Evolutionary conservation across 2,797 vertebrate species (phyloP), one percentile per base, ranked within the genome.

Genomic region (Trichosurus vulpecula): DNA sequence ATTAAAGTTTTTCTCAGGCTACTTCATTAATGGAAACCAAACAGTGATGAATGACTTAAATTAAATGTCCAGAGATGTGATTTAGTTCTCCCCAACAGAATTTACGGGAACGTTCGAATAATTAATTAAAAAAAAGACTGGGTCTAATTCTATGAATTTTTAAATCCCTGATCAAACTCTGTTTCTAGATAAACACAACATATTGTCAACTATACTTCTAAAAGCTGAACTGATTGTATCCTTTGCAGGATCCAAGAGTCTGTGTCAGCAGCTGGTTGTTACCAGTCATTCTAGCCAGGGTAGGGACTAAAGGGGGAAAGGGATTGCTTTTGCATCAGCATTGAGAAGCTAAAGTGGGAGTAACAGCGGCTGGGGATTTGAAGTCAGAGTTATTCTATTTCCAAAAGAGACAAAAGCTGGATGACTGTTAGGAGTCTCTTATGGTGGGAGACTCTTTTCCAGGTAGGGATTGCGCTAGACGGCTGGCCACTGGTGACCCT

Each of bases 41-140:
- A 92, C n/a, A 92, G 81, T 74, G 93, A 97, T 92, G 94, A 98
- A 96, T 94, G 94, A 93, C 94, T 97, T 97, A 95, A 98, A 98
- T 89, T 90, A 97, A 98, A 95, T 95, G 56, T 91, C 94, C 92
- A 66, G 92, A 95, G 87, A 90, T 93, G 66, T 1, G 93, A 97
- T 87, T 95, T 96, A 97, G 97, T 93, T 52, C 57, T 96, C 54
- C 92, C 53, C 95, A 95, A 66, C 54, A 96, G 94, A 52, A 96
- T 96, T 94, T 92, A 95, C 25, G n/a, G 93, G 93, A 96, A 94
- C 0, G 55, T 61, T 94, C 87, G 95, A 97, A 90, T 93, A n/a
- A 90, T 95, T 94, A 97, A 94, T 95, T 87, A 66, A 66, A 66
- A 56, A 96, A 96, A 90, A 12, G 47, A 95, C 89, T 30, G 89